Conservation (phyloP, 2,888 invertebrate genomes). For the Escarpia spicata region DNA sequence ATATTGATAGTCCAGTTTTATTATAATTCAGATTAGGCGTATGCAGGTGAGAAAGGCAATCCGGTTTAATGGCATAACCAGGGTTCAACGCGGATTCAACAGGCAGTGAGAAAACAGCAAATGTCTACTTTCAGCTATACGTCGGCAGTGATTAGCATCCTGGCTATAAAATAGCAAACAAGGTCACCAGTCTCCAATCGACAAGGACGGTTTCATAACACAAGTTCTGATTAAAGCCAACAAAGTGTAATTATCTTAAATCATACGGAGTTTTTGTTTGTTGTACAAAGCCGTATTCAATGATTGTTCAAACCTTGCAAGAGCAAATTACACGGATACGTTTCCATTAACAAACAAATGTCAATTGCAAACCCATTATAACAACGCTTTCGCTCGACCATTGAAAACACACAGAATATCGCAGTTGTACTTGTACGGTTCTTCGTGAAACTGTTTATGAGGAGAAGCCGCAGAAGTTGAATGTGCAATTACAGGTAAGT, state of each 20-base stretch:
- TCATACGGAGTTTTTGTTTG: background rate
- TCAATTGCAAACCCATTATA: background rate
- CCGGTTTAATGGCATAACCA: no score
- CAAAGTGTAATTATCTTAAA: background rate
- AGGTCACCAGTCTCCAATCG: background rate
- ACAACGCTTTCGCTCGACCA: background rate
- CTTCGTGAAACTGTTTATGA: background rate
- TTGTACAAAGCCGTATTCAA: background rate
- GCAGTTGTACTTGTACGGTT: background rate
- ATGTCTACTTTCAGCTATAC: background rate
- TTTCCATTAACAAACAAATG: background rate
- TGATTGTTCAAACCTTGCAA: constrained; percentile 9
- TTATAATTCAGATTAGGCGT: no score
- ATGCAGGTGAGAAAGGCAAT: no score
- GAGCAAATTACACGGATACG: background rate
- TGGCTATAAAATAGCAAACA: background rate
- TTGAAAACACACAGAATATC: background rate
- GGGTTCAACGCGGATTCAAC: no score
- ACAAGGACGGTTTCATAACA: background rate
- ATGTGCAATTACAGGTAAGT: background rate
- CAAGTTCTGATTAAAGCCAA: background rate
- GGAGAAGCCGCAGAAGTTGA: background rate
- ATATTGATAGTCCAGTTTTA: no score
- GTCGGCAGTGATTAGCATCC: background rate
- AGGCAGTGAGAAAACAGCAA: no score